Conservation (phyloP, 2,113 vertebrate genomes). For the Oncorhynchus tshawytscha region DNA sequence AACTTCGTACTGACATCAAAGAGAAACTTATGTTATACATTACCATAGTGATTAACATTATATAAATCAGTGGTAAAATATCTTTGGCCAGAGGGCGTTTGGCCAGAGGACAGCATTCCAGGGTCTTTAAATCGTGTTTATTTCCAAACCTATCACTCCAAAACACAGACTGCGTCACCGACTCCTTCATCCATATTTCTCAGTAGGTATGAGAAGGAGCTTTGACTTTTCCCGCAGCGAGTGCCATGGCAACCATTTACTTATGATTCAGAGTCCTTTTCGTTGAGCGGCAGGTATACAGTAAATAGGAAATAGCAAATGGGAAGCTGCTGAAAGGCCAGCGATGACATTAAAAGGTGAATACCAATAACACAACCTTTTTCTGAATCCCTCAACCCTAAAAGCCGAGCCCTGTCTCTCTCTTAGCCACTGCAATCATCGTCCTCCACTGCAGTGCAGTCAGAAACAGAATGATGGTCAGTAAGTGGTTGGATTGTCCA, state of each 20-base stretch:
- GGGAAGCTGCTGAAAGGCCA: slow-evolving; percentile 22
- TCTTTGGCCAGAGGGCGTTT: too few relatives aligned
- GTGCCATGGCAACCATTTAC: slow-evolving; percentile 36
- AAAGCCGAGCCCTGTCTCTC: neutral
- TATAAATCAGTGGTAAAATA: too few relatives aligned
- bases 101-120: neutral
- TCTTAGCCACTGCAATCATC: too few relatives aligned
- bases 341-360: slow-evolving; percentile 19
- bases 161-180: neutral
- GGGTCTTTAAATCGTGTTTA: neutral
- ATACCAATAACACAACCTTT: slow-evolving; percentile 24
- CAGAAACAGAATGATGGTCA: neutral
- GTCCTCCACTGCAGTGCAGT: neutral
- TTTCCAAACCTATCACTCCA: neutral
- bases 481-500: slow-evolving; percentile 2
- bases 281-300: neutral
- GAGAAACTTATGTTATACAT: too few relatives aligned
- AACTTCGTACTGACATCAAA: too few relatives aligned
- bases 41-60: too few relatives aligned
- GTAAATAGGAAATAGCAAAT: slow-evolving; percentile 11
- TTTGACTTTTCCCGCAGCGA: slow-evolving; percentile 28
- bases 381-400: neutral
- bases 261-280: slow-evolving; percentile 12
- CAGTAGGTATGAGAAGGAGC: slow-evolving; percentile 21
- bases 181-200: slow-evolving; percentile 13